A percentile compares a stretch with the other conserved stretches of the same genome.
phyloP scores from a whole-genome alignment of 1,140 invertebrate species.

The Drosophila pachea region DNA sequence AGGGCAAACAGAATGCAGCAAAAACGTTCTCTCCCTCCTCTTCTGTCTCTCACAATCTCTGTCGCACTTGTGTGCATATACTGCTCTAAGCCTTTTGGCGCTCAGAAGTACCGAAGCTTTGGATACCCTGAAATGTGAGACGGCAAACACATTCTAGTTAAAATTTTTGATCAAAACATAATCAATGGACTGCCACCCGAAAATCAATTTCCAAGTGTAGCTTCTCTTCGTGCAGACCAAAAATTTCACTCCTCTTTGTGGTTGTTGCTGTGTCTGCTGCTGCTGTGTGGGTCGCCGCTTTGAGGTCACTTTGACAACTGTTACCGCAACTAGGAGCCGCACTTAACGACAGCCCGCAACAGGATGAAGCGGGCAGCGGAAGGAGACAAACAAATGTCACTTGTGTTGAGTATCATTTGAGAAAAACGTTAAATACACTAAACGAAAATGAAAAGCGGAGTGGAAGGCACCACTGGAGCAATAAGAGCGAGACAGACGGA shows the following conservation, averaged over 20 bases:
- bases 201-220: not conserved
- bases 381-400: conserved; percentile 60
- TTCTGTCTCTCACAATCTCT: not conserved
- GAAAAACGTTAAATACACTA: conserved; percentile 76
- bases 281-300: conserved; percentile 41
- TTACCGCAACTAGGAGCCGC: conserved; percentile 64
- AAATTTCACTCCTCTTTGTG: conserved; percentile 1
- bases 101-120: too few relatives aligned
- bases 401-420: conserved; percentile 73
- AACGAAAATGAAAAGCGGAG: conserved; percentile 36
- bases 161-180: not conserved
- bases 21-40: conserved; percentile 1
- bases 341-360: conserved; percentile 38
- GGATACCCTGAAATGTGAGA: too few relatives aligned
- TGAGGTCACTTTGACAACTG: conserved; percentile 76
- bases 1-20: conserved; percentile 17
- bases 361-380: not conserved
- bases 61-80: not conserved
- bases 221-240: not conserved
- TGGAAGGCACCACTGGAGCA: not conserved
- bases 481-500: not conserved
- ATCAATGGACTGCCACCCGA: not conserved
- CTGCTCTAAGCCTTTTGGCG: too few relatives aligned
- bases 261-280: conserved; percentile 23
- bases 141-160: too few relatives aligned